phyloP scores from a whole-genome alignment of 2,797 vertebrate genomes.

The Columba guinea region DNA sequence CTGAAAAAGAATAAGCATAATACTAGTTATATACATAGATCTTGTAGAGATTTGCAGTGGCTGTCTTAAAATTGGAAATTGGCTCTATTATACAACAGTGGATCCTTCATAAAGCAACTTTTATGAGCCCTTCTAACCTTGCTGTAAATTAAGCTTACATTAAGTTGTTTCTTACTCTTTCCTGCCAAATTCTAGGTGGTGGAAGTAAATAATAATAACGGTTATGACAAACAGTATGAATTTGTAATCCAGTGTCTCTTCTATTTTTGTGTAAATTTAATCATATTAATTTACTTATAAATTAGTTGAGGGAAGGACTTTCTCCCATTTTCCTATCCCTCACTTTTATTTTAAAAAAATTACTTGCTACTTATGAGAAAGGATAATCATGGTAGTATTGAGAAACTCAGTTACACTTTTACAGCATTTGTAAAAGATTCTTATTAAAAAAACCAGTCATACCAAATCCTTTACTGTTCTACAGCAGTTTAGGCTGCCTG shows the following conservation, averaged over 20 bases:
- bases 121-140: conserved; percentile 62
- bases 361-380: neutral
- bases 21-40: conserved; percentile 41
- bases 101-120: conserved; percentile 54
- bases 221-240: neutral
- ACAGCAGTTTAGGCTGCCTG: neutral
- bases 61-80: conserved; percentile 62
- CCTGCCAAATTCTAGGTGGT: conserved; percentile 1
- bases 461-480: neutral
- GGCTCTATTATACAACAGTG: conserved; percentile 17
- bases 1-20: conserved; percentile 32
- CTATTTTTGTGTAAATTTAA: neutral
- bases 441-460: neutral
- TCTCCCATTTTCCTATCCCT: neutral
- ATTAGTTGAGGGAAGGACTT: neutral
- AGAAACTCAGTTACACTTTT: neutral
- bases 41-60: conserved; percentile 42
- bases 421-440: neutral
- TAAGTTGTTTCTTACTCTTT: conserved; percentile 47
- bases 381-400: neutral
- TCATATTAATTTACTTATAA: neutral
- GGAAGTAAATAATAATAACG: conserved; percentile 26
- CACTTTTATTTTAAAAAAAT: neutral
- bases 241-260: neutral
- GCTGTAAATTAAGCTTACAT: conserved; percentile 59